These are phyloP conservation scores for Deroplatys truncata DNA, from an alignment of 2,888 invertebrate species.

Conservation along the genomic window DNA sequence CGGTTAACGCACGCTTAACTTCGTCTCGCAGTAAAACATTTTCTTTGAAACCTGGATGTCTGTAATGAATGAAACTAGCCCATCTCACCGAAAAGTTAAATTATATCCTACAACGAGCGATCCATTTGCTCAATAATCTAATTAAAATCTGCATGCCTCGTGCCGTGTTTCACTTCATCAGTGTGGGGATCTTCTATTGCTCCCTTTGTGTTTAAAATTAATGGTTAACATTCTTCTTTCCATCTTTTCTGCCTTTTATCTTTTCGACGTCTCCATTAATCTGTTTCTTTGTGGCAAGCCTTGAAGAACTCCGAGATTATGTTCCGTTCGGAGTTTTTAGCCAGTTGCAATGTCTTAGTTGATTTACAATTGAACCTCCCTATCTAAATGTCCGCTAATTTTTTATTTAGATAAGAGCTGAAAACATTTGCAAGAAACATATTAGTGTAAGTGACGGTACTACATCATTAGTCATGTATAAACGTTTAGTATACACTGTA, in stretches of 20 bases:
- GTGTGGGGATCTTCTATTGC: background rate
- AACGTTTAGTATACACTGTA: too few species aligned
- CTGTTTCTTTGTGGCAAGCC: background rate
- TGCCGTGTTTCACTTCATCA: background rate
- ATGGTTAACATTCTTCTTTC: background rate
- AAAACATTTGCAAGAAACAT: background rate
- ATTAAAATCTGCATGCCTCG: background rate
- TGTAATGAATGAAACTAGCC: background rate
- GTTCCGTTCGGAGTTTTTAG: background rate
- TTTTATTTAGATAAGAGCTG: background rate
- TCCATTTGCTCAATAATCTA: background rate
- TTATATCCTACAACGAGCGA: background rate
- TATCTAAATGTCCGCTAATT: background rate
- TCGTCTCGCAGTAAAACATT: too few species aligned
- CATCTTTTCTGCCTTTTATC: background rate
- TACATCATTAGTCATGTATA: too few species aligned
- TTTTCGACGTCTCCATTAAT: background rate
- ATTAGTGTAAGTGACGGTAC: background rate
- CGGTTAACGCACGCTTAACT: too few species aligned
- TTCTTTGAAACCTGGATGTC: background rate
- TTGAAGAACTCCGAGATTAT: background rate
- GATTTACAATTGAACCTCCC: background rate
- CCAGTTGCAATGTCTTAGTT: background rate
- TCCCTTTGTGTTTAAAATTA: background rate
- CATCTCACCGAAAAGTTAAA: background rate